phyloP scores from a whole-genome alignment of 2,113 vertebrate species.

The Pachycephala philippinensis region DNA sequence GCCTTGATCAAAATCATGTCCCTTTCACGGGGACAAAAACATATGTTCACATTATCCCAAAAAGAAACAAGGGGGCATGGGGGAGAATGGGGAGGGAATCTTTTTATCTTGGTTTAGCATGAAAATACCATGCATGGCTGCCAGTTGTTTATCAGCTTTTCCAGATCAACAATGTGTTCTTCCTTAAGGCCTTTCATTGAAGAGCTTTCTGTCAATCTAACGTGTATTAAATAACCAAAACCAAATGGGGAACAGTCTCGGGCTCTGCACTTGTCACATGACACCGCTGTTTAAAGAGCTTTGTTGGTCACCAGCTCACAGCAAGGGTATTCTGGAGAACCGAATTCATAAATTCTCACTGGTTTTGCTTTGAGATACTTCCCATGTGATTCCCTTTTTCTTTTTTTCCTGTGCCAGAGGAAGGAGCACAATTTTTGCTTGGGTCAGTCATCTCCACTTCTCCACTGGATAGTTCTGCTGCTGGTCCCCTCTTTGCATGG shows the following conservation, averaged over 20 bases:
- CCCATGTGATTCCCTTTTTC: background rate
- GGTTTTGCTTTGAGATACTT: background rate
- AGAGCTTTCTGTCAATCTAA: conserved; percentile 33
- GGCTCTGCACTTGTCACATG: conserved; percentile 1
- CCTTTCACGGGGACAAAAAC: conserved; percentile 42
- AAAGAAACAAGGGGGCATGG: background rate
- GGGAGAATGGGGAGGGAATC: background rate
- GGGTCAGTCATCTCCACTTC: background rate
- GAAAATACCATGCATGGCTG: conserved; percentile 39
- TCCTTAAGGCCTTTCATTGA: conserved; percentile 48
- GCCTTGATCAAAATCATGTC: conserved; percentile 53
- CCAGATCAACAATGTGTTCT: conserved; percentile 60
- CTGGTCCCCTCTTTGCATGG: background rate
- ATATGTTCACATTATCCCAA: conserved; percentile 25
- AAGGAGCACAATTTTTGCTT: background rate
- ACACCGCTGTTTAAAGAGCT: conserved; percentile 14
- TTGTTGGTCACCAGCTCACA: conserved; percentile 31
- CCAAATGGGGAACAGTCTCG: conserved; percentile 41
- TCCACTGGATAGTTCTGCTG: background rate
- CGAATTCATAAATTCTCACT: conserved; percentile 35
- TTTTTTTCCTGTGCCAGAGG: background rate
- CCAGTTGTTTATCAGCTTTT: conserved; percentile 59
- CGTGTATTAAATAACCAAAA: conserved; percentile 42
- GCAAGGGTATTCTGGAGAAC: conserved; percentile 1
- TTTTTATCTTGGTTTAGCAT: conserved; percentile 46